Percentiles rank a stretch among this genome's conserved stretches.
Evolutionary conservation across 2,797 vertebrate genomes (phyloP).

Genomic region (Macropus fuliginosus): DNA sequence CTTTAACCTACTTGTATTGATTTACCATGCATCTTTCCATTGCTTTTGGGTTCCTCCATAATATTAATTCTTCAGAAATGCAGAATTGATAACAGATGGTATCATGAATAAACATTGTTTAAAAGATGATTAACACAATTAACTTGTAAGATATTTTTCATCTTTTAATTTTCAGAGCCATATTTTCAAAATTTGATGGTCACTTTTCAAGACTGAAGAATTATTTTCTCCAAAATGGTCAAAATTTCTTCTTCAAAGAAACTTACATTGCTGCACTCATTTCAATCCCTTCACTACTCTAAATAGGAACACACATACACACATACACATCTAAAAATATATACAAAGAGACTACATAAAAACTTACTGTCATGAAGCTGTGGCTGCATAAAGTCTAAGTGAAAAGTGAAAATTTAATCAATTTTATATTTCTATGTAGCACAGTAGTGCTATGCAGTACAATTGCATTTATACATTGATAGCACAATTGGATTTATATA

Average conservation of each 20-base stretch:
- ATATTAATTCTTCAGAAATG: not conserved
- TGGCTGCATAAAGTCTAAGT: not conserved
- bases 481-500: no score
- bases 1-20: not conserved
- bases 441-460: not conserved
- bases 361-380: not conserved
- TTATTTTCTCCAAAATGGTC: not conserved
- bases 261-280: not conserved
- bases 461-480: no score
- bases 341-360: not conserved
- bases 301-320: not conserved
- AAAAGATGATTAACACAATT: not conserved
- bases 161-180: not conserved
- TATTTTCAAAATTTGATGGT: not conserved
- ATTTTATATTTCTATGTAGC: constrained; percentile 21
- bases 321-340: not conserved
- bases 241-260: constrained; percentile 27
- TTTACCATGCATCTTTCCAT: not conserved
- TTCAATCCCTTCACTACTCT: not conserved
- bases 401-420: constrained; percentile 22
- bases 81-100: not conserved
- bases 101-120: not conserved
- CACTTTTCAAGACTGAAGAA: constrained; percentile 47
- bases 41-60: not conserved
- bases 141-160: constrained; percentile 34